Evolutionary conservation across 1,140 invertebrate genomes (phyloP).

Genomic region (Schlechtendalia chinensis): DNA sequence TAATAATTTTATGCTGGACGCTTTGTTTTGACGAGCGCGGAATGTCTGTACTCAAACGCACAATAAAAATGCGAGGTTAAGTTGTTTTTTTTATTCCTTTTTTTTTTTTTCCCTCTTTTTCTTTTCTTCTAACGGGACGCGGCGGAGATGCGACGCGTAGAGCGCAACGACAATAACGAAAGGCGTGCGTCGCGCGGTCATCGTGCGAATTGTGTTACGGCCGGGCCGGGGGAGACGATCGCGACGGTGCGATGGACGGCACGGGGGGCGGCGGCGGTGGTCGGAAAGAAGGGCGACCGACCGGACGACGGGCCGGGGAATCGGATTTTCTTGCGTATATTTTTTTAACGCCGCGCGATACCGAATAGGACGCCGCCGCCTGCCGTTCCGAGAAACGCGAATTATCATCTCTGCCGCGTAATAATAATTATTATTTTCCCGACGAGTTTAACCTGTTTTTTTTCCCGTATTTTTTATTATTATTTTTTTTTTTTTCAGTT

Average conservation of each 20-base stretch:
- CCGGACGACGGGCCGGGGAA: no score
- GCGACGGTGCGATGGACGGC: no score
- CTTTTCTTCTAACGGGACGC: conserved; percentile 17
- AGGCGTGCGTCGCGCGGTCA: no score
- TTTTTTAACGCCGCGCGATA: background rate
- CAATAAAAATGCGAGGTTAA: conserved; percentile 20
- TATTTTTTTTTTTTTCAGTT: background rate
- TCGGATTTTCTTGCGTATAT: conserved; percentile 10
- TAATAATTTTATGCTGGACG: background rate
- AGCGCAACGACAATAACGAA: no score
- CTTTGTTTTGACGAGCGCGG: background rate
- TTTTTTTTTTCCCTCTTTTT: no score
- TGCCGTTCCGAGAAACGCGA: background rate
- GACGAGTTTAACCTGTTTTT: conserved; percentile 37
- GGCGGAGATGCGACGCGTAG: no score
- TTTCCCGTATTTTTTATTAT: background rate
- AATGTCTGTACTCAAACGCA: background rate
- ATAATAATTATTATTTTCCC: conserved; percentile 44
- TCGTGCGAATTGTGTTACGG: background rate
- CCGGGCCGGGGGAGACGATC: background rate
- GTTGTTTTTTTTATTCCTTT: background rate
- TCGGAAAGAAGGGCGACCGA: background rate
- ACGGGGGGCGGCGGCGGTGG: background rate
- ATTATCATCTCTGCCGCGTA: conserved; percentile 6
- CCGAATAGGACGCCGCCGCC: background rate